Evolutionary conservation across 2,113 vertebrate species (phyloP), one percentile per base, ranked within the genome.

Genomic region (Vombatus ursinus): DNA sequence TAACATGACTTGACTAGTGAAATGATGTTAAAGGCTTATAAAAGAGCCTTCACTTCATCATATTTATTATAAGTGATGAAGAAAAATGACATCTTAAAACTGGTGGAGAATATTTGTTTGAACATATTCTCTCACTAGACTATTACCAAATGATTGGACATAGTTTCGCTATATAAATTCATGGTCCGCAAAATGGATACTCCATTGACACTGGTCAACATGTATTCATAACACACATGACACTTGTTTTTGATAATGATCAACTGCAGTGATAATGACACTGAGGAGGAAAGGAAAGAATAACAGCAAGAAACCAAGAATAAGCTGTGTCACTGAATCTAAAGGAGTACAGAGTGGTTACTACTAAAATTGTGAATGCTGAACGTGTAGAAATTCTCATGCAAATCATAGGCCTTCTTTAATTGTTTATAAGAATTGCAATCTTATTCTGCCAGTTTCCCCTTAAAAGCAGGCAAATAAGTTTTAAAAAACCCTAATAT

Each of bases 381-480:
- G 53, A 94, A 91, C 22, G 95, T 92, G 3, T 1, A 92, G 57
- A 26, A 95, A 94, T 84, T 92, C 61, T 57, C 7, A 6, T 94
- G 77, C 50, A 93, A n/a, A 95, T 96, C 7, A 52, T 23, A 92
- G 50, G 48, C 48, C 19, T 90, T 93, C 25, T 28, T 12, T 93
- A 96, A 96, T 14, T 93, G 48, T 52, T 92, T 95, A 92, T 2
- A 8, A 52, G n/a, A 92, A 90, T 52, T 93, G 77, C 0, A 96
- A 93, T 91, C 96, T 25, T 93, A 57, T 84, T 93, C 28, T 91
- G 50, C 89, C 44, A 84, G 89, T 94, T 89, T 96, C 94, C n/a
- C 37, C 90, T 94, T n/a, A 37, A 89, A 93, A 68, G 16, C 47
- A 96, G 96, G 90, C 8, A 94, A 95, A 31, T 47, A 95, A 50